phyloP scores from a whole-genome alignment of 1,140 invertebrate genomes.

The Lasaia peninsularis region DNA sequence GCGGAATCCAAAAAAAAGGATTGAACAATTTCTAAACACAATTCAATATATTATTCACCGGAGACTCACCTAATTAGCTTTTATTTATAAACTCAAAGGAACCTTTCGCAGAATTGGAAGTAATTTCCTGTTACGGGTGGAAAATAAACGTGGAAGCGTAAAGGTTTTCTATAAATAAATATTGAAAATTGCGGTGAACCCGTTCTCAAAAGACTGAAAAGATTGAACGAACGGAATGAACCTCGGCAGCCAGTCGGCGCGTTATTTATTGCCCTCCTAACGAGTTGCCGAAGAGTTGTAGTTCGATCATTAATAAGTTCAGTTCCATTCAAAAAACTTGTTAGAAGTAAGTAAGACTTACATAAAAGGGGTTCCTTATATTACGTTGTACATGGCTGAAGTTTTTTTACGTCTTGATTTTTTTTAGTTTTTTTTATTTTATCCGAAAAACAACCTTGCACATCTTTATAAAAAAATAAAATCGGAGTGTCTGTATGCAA shows the following conservation, averaged over 20 bases:
- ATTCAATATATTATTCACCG: no score
- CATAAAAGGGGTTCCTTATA: not conserved
- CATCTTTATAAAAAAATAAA: no score
- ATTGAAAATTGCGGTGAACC: not conserved
- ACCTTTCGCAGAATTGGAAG: not conserved
- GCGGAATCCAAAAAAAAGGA: no score
- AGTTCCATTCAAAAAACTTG: slow-evolving; percentile 14
- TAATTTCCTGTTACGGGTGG: not conserved
- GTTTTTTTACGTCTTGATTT: no score
- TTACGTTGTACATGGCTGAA: no score
- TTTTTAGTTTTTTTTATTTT: no score
- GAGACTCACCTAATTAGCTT: not conserved
- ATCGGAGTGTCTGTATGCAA: no score
- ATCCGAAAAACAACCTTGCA: no score
- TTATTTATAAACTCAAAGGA: not conserved
- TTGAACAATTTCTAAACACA: no score
- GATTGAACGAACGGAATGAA: slow-evolving; percentile 15
- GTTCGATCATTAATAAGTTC: slow-evolving; percentile 54
- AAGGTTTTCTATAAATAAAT: slow-evolving; percentile 7
- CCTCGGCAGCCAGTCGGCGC: slow-evolving; percentile 27
- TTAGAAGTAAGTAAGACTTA: slow-evolving; percentile 6
- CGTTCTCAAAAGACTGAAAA: not conserved
- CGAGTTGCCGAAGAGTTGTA: slow-evolving; percentile 48
- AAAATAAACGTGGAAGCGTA: not conserved
- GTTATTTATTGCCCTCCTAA: slow-evolving; percentile 50